These are phyloP conservation scores for Colletes latitarsis DNA, from an alignment of 1,140 invertebrate genomes.

Conservation along the genomic window DNA sequence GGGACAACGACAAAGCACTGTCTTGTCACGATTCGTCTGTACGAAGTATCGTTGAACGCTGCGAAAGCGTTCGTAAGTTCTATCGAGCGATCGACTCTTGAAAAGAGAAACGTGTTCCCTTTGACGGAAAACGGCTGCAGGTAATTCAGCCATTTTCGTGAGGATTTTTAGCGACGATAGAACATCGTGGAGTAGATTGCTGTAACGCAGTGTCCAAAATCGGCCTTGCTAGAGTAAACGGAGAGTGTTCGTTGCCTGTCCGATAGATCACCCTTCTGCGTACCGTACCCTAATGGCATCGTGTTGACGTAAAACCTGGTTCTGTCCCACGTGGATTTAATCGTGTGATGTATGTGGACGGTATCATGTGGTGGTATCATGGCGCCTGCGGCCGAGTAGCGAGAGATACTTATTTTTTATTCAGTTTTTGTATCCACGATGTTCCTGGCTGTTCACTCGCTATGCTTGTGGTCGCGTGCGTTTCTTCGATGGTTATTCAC, in stretches of 20 bases:
- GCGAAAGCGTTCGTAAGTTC: conserved; percentile 44
- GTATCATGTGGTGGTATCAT: no score
- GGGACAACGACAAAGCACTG: conserved; percentile 44
- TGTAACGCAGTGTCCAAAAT: not conserved
- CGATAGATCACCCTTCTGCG: no score
- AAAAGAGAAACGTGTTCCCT: no score
- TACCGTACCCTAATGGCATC: conserved; percentile 15
- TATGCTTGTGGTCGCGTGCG: no score
- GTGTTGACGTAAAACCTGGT: conserved; percentile 31
- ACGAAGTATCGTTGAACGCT: conserved; percentile 42
- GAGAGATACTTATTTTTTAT: no score
- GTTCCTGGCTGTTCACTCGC: no score
- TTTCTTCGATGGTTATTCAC: no score
- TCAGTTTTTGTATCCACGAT: no score
- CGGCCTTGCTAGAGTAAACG: no score
- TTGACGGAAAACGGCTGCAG: no score
- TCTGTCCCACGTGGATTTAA: conserved; percentile 33
- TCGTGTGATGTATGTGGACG: not conserved
- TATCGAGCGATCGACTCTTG: not conserved
- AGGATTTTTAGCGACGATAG: not conserved
- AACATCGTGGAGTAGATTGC: not conserved
- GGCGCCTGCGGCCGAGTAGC: no score
- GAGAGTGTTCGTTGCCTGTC: not conserved
- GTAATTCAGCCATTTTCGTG: no score
- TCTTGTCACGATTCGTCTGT: conserved; percentile 45